Conservation (phyloP, 2,888 invertebrate species). For the Cryptus armator region DNA sequence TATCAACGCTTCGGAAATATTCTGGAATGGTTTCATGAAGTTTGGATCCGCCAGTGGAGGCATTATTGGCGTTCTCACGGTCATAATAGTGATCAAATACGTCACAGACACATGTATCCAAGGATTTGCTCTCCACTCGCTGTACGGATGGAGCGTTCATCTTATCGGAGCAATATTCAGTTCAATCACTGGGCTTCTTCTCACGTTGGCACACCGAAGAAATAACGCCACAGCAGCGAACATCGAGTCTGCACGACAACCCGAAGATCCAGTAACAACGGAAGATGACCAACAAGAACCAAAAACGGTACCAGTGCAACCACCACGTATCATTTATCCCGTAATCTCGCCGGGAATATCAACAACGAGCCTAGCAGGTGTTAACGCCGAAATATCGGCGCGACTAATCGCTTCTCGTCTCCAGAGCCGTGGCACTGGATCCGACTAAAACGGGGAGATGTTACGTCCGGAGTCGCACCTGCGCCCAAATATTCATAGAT, state of each 20-base stretch:
- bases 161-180: not conserved
- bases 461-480: no score
- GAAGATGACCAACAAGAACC: not conserved
- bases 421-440: conserved; percentile 31
- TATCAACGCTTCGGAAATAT: conserved; percentile 5
- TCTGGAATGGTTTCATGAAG: conserved; percentile 9
- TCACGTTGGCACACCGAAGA: not conserved
- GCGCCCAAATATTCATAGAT: no score
- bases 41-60: conserved; percentile 13
- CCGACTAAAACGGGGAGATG: conserved; percentile 44
- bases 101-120: not conserved
- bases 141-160: not conserved
- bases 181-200: not conserved
- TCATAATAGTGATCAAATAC: not conserved
- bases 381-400: conserved; percentile 25
- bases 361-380: conserved; percentile 14
- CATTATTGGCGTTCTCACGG: not conserved
- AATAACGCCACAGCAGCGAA: not conserved
- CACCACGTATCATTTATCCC: not conserved
- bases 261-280: not conserved
- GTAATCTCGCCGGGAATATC: not conserved
- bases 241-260: conserved; percentile 4
- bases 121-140: conserved; percentile 1
- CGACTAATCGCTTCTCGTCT: conserved; percentile 24
- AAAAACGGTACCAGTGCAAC: not conserved